Conservation (phyloP, 2,113 vertebrate species). For the Pongo abelii region DNA sequence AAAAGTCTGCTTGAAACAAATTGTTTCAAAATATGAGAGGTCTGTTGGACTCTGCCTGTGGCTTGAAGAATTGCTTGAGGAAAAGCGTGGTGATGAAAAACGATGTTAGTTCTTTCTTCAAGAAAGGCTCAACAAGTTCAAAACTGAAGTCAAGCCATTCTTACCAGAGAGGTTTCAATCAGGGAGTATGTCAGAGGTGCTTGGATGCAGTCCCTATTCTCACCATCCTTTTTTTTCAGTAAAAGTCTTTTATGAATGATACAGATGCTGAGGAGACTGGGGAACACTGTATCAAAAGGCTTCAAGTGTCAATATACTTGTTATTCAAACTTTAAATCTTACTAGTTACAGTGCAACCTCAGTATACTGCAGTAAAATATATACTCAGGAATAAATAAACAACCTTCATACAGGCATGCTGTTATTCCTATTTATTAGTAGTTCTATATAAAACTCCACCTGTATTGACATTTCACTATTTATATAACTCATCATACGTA, state of each 20-base stretch:
- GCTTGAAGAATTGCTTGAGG: conserved; percentile 42
- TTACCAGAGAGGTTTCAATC: neutral
- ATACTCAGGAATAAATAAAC: neutral
- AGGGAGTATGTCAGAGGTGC: neutral
- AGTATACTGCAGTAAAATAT: neutral
- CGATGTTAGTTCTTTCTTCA: neutral
- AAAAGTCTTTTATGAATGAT: neutral
- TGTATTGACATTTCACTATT: neutral
- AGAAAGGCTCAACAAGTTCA: neutral
- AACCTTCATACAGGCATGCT: neutral
- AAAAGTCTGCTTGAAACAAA: conserved; percentile 22
- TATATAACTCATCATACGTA: neutral
- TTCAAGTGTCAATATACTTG: neutral
- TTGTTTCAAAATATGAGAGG: neutral
- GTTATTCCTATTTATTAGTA: neutral
- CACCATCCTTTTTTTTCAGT: neutral
- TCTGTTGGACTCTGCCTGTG: neutral
- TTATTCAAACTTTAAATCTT: neutral
- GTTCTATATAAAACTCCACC: neutral
- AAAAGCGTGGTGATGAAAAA: neutral
- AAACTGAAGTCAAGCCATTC: neutral
- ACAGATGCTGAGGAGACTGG: neutral
- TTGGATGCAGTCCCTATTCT: neutral
- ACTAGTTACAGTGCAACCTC: neutral
- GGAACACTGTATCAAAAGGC: neutral